A percentile compares a stretch with the other conserved stretches of the same genome.
phyloP scores from a whole-genome alignment of 2,113 vertebrate species.

The Tachuris rubrigastra region DNA sequence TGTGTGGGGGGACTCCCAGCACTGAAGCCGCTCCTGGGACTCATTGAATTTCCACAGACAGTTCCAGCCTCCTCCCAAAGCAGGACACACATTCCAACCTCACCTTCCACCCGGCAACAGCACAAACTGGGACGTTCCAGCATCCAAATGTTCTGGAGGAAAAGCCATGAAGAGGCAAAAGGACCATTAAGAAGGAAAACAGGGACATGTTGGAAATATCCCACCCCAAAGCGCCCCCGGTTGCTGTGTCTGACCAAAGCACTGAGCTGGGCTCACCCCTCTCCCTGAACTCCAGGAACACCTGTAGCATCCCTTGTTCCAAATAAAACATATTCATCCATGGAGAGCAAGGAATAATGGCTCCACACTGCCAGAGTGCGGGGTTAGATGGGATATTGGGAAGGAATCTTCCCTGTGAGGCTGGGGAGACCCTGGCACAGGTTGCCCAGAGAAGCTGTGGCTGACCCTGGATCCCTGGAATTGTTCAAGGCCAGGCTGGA shows the following conservation, averaged over 20 bases:
- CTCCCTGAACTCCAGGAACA: background rate
- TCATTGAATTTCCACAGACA: background rate
- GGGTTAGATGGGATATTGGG: rapidly evolving
- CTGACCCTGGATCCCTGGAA: background rate
- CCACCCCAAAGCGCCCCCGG: background rate
- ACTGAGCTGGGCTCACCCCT: background rate
- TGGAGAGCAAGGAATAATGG: background rate
- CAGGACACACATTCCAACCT: background rate
- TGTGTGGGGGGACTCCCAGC: background rate
- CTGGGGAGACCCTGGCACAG: background rate
- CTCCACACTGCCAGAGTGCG: background rate
- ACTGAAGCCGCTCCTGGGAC: background rate
- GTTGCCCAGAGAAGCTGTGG: background rate
- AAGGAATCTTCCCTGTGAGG: background rate
- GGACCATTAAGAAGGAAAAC: background rate
- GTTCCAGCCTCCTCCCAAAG: background rate
- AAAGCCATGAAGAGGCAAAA: background rate
- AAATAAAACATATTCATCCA: background rate
- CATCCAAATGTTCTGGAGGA: background rate
- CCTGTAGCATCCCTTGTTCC: background rate
- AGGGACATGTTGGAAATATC: background rate
- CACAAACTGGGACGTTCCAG: background rate
- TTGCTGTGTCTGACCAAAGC: background rate
- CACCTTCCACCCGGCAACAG: background rate
- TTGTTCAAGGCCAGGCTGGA: background rate